Evolutionary conservation across 1,140 invertebrate species (phyloP), one percentile per base, ranked within the genome.

Genomic region (Drosophila sechellia): DNA sequence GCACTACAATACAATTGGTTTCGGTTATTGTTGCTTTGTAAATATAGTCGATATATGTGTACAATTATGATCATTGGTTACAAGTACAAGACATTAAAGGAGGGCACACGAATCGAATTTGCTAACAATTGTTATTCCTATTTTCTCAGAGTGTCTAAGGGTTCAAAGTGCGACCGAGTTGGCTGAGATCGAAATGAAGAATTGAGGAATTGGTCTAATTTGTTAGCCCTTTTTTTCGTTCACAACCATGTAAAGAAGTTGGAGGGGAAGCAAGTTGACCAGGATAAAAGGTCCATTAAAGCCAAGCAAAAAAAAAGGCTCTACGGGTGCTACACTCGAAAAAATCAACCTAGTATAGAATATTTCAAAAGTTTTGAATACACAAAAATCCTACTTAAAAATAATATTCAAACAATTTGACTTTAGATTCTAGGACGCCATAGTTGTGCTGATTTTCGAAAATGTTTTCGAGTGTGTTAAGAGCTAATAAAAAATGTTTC

Each of bases 171-270:
- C 27, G 64, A 40, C 63, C 35, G 34, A 50, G 34, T 45, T 63
- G 58, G 53, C 37, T 71, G 43, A 37, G 63, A 49, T 68, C 37
- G 31, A 56, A 57, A 17, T 34, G 20, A 53, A 27, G 25, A 42
- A n/a, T 37, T 37, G 27, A 42, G 73, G 27, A 71, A 58, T 56
- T 49, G 58, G 54, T 56, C 42, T 57, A 61, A 69, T 55, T 60
- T 59, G 48, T 78, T 52, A 52, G 64, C 59, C 46, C 64, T 43
- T 65, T 63, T 63, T 27, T 55, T 56, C 35, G 40, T 64, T 83
- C 80, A 83, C 80, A 83, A 83, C 80, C 80, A 56, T 79, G 60
- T 63, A 84, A 84, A 75, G 49, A 70, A 83, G 46, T 46, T 54
- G 55, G 55, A 58, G 43, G 55, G 46, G 54, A 57, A 55, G 53